phyloP scores from a whole-genome alignment of 2,113 vertebrate species.

The Trematocara macrostoma region DNA sequence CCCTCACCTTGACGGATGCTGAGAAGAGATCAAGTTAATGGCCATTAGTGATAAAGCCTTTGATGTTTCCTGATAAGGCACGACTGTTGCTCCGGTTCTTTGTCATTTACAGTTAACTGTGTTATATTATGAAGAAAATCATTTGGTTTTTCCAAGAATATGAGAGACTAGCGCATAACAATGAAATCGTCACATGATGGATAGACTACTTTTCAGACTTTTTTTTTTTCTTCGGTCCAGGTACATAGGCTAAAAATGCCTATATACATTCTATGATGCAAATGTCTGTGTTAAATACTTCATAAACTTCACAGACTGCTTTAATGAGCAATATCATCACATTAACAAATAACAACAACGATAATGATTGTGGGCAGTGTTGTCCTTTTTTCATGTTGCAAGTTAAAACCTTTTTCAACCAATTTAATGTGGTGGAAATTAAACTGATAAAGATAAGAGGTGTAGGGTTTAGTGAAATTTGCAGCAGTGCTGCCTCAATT shows the following conservation, averaged over 20 bases:
- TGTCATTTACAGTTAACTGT: not conserved
- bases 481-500: not conserved
- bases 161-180: not conserved
- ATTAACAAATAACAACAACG: not conserved
- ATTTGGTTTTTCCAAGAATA: not conserved
- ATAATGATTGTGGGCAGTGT: not conserved
- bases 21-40: constrained; percentile 60
- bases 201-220: not conserved
- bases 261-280: rapidly evolving
- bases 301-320: not conserved
- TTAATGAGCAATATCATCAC: not conserved
- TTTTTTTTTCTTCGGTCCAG: rapidly evolving
- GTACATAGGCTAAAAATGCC: not conserved
- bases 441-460: not conserved
- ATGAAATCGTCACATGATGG: not conserved
- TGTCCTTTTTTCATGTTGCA: not conserved
- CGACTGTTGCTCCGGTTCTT: not conserved
- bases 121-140: not conserved
- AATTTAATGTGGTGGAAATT: not conserved
- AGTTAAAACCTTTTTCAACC: not conserved
- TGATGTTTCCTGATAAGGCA: constrained; percentile 17
- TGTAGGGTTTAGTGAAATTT: not conserved
- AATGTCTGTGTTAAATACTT: not conserved
- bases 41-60: constrained; percentile 46
- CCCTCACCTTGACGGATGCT: constrained; percentile 41